These are phyloP conservation scores for Euura lappo DNA, from an alignment of 1,140 invertebrate genomes.

Conservation along the genomic window DNA sequence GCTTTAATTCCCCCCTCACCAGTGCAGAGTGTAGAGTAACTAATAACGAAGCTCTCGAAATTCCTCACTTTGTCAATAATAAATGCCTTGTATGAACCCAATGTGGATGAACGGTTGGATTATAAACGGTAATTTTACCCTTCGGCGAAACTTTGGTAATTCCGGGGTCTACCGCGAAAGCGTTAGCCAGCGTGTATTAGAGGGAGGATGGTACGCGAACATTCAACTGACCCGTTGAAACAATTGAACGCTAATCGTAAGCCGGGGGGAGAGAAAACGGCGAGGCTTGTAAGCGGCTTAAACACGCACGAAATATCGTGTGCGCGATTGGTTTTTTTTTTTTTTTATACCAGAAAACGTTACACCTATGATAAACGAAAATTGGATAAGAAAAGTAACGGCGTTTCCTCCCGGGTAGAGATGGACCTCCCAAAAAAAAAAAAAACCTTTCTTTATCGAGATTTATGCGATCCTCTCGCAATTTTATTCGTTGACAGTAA, in stretches of 20 bases:
- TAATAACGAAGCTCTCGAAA: not conserved
- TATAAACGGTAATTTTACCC: slow-evolving; percentile 5
- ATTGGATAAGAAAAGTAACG: not conserved
- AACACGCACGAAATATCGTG: not conserved
- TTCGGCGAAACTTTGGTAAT: not conserved
- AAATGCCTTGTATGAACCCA: not conserved
- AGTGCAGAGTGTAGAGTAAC: not conserved
- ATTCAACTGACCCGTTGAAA: not conserved
- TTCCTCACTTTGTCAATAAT: not conserved
- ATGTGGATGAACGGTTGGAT: not conserved
- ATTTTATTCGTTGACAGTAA: no score
- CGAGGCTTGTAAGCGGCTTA: not conserved
- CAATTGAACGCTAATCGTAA: slow-evolving; percentile 7
- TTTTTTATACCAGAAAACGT: not conserved
- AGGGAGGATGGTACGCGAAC: no score
- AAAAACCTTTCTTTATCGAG: not conserved
- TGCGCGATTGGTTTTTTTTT: not conserved
- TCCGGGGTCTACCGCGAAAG: not conserved
- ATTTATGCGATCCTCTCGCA: no score
- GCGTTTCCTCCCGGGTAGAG: not conserved
- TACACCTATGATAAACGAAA: not conserved
- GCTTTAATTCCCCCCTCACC: not conserved
- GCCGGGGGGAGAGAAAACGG: not conserved
- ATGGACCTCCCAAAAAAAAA: not conserved
- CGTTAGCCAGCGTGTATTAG: no score